phyloP scores from a whole-genome alignment of 2,888 invertebrate genomes.

The Polia nebulosa region DNA sequence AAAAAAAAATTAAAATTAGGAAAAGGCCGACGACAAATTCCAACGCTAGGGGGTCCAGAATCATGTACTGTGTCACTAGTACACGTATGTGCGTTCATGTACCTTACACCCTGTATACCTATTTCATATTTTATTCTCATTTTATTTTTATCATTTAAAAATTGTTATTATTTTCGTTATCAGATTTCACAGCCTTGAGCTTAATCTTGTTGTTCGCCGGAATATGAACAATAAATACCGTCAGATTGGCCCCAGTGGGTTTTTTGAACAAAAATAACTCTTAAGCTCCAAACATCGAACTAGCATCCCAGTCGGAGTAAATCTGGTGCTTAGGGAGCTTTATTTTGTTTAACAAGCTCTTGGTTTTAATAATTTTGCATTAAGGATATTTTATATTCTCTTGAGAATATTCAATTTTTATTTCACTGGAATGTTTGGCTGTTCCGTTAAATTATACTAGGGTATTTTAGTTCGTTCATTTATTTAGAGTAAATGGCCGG shows the following conservation, averaged over 20 bases:
- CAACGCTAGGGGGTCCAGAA: no score
- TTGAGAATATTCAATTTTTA: conserved; percentile 42
- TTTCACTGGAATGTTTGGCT: conserved; percentile 14
- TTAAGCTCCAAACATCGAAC: conserved; percentile 22
- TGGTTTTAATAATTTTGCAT: conserved; percentile 46
- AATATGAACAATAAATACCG: conserved; percentile 16
- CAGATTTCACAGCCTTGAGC: background rate
- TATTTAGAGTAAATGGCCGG: conserved; percentile 50
- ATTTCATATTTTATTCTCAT: no score
- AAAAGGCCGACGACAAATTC: no score
- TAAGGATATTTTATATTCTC: conserved; percentile 45
- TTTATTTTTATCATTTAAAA: conserved; percentile 4
- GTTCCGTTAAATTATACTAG: conserved; percentile 25
- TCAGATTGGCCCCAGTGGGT: background rate
- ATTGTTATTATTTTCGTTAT: no score
- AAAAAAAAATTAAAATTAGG: no score
- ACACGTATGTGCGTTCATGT: no score
- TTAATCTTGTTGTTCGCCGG: conserved; percentile 11
- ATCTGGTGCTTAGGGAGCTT: conserved; percentile 46
- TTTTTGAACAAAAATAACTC: conserved; percentile 21
- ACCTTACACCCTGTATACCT: no score
- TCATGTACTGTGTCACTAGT: no score
- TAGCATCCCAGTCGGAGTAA: conserved; percentile 28
- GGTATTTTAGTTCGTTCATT: conserved; percentile 47
- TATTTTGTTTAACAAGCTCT: conserved; percentile 51